Evolutionary conservation across 1,140 invertebrate genomes (phyloP).

Genomic region (Dreissena rostriformis): DNA sequence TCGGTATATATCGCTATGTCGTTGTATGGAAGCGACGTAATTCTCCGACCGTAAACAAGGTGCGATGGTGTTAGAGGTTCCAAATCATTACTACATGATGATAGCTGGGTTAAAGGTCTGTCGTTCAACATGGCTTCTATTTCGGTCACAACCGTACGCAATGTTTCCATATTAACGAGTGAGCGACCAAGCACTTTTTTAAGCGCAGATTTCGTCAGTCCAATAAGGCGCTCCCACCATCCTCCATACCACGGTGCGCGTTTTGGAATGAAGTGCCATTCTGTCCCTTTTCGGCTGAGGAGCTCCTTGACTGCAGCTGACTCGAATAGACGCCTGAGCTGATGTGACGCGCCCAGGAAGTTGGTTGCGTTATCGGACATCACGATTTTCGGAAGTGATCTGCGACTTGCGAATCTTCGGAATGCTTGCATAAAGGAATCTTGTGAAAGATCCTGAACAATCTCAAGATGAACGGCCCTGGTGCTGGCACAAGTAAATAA

Average conservation of each 20-base stretch:
- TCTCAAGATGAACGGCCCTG: slow-evolving; percentile 23
- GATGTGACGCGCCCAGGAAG: neutral
- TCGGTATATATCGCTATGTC: neutral
- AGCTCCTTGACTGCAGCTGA: neutral
- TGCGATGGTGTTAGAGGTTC: neutral
- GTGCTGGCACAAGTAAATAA: slow-evolving; percentile 40
- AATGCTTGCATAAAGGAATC: slow-evolving; percentile 20
- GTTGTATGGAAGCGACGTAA: neutral
- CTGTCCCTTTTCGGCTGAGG: neutral
- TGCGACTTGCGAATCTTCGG: neutral
- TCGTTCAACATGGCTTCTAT: neutral
- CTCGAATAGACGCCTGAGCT: neutral
- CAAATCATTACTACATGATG: neutral
- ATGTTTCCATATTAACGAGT: neutral
- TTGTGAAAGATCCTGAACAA: slow-evolving; percentile 14
- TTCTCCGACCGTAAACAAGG: neutral
- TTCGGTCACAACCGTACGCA: neutral
- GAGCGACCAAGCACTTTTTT: neutral
- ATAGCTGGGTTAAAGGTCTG: neutral
- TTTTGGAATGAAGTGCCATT: slow-evolving; percentile 2
- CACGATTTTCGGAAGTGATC: slow-evolving; percentile 12
- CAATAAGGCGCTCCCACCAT: neutral
- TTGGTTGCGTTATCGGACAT: slow-evolving; percentile 16
- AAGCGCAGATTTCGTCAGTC: neutral
- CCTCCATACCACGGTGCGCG: neutral